Evolutionary conservation across 2,797 vertebrate species (phyloP).

Genomic region (Salarias fasciatus): DNA sequence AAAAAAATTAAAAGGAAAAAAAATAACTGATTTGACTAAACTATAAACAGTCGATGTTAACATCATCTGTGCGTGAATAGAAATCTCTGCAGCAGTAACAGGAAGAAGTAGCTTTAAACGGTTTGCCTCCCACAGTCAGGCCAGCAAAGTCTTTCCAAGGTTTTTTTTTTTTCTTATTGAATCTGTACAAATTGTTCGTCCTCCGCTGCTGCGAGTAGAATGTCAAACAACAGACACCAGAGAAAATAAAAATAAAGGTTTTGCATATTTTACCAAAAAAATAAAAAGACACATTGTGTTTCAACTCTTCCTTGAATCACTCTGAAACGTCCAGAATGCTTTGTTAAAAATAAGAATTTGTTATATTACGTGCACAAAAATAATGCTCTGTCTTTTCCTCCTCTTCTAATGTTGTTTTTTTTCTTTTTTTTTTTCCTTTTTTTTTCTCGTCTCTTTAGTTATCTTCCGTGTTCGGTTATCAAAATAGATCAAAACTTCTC

Average conservation of each 20-base stretch:
- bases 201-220: constrained; percentile 74
- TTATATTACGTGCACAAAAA: constrained; percentile 82
- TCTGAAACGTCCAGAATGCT: constrained; percentile 80
- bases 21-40: constrained; percentile 45
- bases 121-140: constrained; percentile 69
- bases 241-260: constrained; percentile 75
- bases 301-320: constrained; percentile 78
- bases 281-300: constrained; percentile 84
- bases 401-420: constrained; percentile 41
- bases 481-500: constrained; percentile 85
- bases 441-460: constrained; percentile 41
- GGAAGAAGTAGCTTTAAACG: constrained; percentile 85
- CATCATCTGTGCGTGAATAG: constrained; percentile 53
- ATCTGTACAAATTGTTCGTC: constrained; percentile 79
- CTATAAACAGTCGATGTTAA: constrained; percentile 58
- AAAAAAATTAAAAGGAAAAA: constrained; percentile 38
- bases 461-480: constrained; percentile 77
- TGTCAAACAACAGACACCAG: constrained; percentile 77
- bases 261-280: constrained; percentile 85
- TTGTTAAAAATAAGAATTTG: constrained; percentile 79
- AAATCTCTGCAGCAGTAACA: constrained; percentile 71
- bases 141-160: constrained; percentile 61
- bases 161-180: too few species aligned
- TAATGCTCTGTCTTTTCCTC: constrained; percentile 78
- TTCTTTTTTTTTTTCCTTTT: constrained; percentile 42